Conservation (phyloP, 1,140 invertebrate species). For the Drosophila pandora region DNA sequence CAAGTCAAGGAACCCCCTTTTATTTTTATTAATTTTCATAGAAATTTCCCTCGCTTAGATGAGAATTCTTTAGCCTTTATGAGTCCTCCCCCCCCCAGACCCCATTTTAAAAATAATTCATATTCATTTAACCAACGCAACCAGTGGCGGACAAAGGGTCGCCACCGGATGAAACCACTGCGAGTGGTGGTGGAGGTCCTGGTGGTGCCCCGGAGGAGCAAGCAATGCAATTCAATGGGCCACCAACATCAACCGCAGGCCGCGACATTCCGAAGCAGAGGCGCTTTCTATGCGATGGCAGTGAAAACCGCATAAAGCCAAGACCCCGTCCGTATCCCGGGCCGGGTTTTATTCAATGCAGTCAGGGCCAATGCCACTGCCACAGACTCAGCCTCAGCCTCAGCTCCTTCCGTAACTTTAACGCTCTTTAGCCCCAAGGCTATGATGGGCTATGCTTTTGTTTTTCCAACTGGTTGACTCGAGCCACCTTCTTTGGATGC, state of each 20-base stretch:
- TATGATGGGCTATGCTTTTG: slow-evolving; percentile 35
- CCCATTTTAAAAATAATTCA: slow-evolving; percentile 45
- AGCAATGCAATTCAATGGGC: slow-evolving; percentile 38
- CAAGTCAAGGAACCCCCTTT: neutral
- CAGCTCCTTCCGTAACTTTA: slow-evolving; percentile 6
- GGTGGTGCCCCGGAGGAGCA: neutral
- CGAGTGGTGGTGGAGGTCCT: neutral
- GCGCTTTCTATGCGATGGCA: slow-evolving; percentile 32
- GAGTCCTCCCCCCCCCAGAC: too few species aligned
- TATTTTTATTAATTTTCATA: slow-evolving; percentile 35
- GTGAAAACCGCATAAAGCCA: slow-evolving; percentile 37
- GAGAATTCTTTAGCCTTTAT: slow-evolving; percentile 1
- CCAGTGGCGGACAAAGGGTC: slow-evolving; percentile 15
- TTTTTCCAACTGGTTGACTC: slow-evolving; percentile 48
- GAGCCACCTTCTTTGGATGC: slow-evolving; percentile 23
- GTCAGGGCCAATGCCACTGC: slow-evolving; percentile 56
- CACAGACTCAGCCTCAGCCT: neutral
- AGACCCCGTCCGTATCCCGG: slow-evolving; percentile 11
- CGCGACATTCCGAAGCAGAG: slow-evolving; percentile 53
- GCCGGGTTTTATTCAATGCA: slow-evolving; percentile 22
- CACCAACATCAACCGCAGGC: slow-evolving; percentile 41
- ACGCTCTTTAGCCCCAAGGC: neutral
- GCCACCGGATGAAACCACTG: neutral
- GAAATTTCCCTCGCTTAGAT: slow-evolving; percentile 23
- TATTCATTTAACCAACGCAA: slow-evolving; percentile 37